A percentile compares a stretch with the other conserved stretches of the same genome.
phyloP scores from a whole-genome alignment of 2,888 invertebrate species.

The Drosophila acutilabella region DNA sequence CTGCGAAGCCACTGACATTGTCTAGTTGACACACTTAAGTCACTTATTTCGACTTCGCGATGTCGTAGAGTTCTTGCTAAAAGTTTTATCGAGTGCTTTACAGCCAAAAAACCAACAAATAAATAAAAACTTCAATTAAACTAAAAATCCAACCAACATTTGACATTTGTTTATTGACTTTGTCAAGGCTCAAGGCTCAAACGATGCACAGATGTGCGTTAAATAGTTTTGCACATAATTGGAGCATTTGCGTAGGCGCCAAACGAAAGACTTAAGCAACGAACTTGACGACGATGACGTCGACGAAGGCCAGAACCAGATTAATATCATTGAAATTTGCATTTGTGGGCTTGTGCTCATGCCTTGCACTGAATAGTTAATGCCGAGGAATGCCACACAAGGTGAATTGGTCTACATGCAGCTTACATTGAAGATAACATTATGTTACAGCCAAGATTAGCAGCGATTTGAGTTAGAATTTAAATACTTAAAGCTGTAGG shows the following conservation, averaged over 20 bases:
- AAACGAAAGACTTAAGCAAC: slow-evolving; percentile 73
- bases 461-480: background rate
- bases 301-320: slow-evolving; percentile 32
- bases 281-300: slow-evolving; percentile 62
- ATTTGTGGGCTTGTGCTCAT: slow-evolving; percentile 32
- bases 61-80: slow-evolving; percentile 67
- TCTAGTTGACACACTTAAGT: slow-evolving; percentile 81
- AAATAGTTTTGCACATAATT: slow-evolving; percentile 28
- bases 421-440: slow-evolving; percentile 22
- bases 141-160: slow-evolving; percentile 19
- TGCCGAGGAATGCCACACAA: slow-evolving; percentile 31
- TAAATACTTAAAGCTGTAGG: background rate
- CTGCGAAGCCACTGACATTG: slow-evolving; percentile 70
- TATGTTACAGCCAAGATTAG: background rate
- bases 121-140: background rate
- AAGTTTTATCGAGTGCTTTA: slow-evolving; percentile 60
- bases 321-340: slow-evolving; percentile 12
- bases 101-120: slow-evolving; percentile 45
- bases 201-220: slow-evolving; percentile 31
- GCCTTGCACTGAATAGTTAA: slow-evolving; percentile 6
- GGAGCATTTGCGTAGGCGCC: slow-evolving; percentile 49
- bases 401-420: slow-evolving; percentile 24
- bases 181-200: slow-evolving; percentile 60
- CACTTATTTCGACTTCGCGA: slow-evolving; percentile 61
- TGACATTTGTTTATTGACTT: slow-evolving; percentile 57